Evolutionary conservation across 1,140 invertebrate species (phyloP), one percentile per base, ranked within the genome.

Genomic region (Sesamia nonagrioides): DNA sequence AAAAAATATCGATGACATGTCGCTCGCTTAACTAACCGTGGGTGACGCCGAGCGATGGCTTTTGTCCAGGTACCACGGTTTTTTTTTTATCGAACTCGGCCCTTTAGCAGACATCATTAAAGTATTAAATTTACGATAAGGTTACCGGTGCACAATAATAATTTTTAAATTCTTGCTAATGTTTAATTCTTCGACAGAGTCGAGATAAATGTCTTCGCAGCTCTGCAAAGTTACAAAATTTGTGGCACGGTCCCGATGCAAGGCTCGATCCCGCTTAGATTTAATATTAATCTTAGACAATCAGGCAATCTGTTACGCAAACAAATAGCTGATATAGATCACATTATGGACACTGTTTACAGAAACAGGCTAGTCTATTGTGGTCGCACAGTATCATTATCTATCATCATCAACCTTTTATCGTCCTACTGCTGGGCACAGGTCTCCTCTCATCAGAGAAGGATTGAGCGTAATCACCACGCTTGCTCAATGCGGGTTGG

Each of bases 41-140:
- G 84, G 84, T 86, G 86, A 86, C 80, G 85, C 72, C 74, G 85
- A 79, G 77, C 61, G 78, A 80, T 75, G 78, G 76, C 77, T 71
- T 75, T 82, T 69, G 82, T 81, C 74, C 90, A 89, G 90, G 90
- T 94, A 92, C 83, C 73, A 83, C 68, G 78, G 74, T 52, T 18
- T 75, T 86, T 75, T 86, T 91, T 91, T 90, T 89, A 85, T 88
- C 82, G 86, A 86, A 87, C 84, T 77, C 84, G 85, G 85, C 45
- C 81, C 86, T 87, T 88, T 84, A 76, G 84, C 79, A 83, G 84
- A 84, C 85, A 87, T 92, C 89, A 90, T 91, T 91, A 91, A 89
- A 91, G 90, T 91, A 92, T 93, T 91, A 90, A 90, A 89, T 92
- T 90, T 91, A 91, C 86, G 88, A 88, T 91, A 90, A 89, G 68